These are phyloP conservation scores for Odiellus spinosus DNA, from an alignment of 2,888 invertebrate species.

Conservation along the genomic window DNA sequence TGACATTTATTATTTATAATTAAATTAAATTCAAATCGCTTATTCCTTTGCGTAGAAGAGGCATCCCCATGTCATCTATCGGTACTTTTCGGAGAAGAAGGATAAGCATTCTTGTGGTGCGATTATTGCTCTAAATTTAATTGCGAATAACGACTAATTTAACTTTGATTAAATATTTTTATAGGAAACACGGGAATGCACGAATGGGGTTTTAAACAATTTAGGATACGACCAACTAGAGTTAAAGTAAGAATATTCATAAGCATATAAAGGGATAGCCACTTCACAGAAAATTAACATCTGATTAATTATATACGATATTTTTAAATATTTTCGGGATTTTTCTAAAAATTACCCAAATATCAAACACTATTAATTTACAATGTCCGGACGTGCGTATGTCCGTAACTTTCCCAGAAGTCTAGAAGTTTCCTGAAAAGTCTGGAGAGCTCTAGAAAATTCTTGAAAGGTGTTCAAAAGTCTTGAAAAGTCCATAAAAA, in stretches of 20 bases:
- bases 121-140: conserved; percentile 11
- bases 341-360: too few relatives aligned
- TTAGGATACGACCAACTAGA: conserved; percentile 17
- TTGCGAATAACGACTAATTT: too few relatives aligned
- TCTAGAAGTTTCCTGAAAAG: too few relatives aligned
- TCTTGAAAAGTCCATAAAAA: too few relatives aligned
- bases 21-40: not conserved
- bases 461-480: too few relatives aligned
- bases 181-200: conserved; percentile 22
- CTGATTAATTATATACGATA: too few relatives aligned
- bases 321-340: too few relatives aligned
- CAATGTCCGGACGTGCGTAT: too few relatives aligned
- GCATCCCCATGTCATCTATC: conserved; percentile 95
- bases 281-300: too few relatives aligned
- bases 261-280: not conserved
- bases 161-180: not conserved
- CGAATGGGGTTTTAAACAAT: conserved; percentile 24
- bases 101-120: conserved; percentile 83
- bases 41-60: conserved; percentile 47
- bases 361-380: too few relatives aligned
- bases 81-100: conserved; percentile 59
- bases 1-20: not conserved
- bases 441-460: too few relatives aligned
- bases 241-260: not conserved
- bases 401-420: too few relatives aligned